These are phyloP conservation scores for Litocranius walleri DNA, from an alignment of 2,113 vertebrate genomes.

Conservation along the genomic window DNA sequence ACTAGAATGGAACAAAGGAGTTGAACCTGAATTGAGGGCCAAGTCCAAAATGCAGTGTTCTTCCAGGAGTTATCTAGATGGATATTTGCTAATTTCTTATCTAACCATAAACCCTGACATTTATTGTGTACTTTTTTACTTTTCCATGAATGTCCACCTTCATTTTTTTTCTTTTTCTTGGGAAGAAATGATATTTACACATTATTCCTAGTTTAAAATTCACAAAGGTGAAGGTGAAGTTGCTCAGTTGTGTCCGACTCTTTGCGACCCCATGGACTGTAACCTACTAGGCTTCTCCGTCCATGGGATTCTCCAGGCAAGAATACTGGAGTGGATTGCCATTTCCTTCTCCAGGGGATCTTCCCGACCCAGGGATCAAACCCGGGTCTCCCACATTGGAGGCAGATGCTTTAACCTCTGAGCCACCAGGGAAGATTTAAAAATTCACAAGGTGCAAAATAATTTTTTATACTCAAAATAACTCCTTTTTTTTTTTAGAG, in stretches of 20 bases:
- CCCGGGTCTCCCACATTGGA: no score
- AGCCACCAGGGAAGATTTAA: no score
- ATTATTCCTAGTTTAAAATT: not conserved
- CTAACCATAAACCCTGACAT: not conserved
- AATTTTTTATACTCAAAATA: not conserved
- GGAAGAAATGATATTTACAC: not conserved
- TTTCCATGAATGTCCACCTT: not conserved
- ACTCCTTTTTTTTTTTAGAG: not conserved
- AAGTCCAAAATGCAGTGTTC: constrained; percentile 22
- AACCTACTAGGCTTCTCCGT: no score
- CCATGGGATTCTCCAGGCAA: no score
- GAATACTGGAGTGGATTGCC: no score
- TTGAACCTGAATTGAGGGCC: constrained; percentile 2
- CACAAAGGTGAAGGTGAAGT: not conserved
- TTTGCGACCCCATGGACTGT: no score
- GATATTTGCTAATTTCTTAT: constrained; percentile 7
- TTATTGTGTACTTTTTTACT: not conserved
- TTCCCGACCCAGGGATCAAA: no score
- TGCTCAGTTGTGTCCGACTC: no score
- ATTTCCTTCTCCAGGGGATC: no score
- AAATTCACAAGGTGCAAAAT: not conserved
- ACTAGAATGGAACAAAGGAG: not conserved
- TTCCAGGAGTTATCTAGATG: not conserved
- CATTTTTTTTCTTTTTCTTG: not conserved
- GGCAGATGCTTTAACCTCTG: no score